Conservation (phyloP, 2,113 vertebrate species). For the Parus major region DNA sequence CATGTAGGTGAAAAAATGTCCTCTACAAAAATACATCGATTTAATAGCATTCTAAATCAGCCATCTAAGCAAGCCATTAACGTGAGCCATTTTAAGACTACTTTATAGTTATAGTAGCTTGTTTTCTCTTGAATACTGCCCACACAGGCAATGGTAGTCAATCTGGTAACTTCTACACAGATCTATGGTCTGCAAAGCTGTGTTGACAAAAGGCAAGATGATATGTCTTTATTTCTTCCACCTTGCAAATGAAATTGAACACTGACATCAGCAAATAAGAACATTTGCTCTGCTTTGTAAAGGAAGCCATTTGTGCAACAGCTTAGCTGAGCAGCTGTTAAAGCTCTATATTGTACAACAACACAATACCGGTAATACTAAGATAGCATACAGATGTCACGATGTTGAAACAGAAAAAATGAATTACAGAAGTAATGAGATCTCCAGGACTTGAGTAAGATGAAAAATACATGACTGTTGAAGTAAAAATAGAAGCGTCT, state of each 20-base stretch:
- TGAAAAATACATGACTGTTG: slow-evolving; percentile 26
- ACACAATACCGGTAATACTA: slow-evolving; percentile 45
- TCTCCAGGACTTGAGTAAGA: slow-evolving; percentile 30
- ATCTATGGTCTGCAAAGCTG: not conserved
- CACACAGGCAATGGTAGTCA: not conserved
- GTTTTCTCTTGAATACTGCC: not conserved
- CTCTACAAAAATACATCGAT: not conserved
- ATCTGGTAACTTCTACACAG: not conserved
- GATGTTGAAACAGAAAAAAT: slow-evolving; percentile 49
- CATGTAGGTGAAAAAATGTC: not conserved
- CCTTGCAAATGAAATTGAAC: slow-evolving; percentile 25
- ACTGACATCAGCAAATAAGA: slow-evolving; percentile 26
- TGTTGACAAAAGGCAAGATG: not conserved
- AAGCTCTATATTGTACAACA: slow-evolving; percentile 20
- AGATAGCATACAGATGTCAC: slow-evolving; percentile 62
- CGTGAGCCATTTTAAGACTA: not conserved
- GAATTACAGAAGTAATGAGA: slow-evolving; percentile 54
- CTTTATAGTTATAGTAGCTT: not conserved
- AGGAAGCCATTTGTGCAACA: slow-evolving; percentile 31
- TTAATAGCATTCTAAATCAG: not conserved
- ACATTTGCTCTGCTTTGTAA: slow-evolving; percentile 26
- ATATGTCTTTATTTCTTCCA: not conserved
- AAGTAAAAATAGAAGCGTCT: slow-evolving; percentile 45
- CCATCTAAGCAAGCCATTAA: not conserved
- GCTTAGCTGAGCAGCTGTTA: slow-evolving; percentile 2